These are phyloP conservation scores for Himalopsyche tibetana DNA, from an alignment of 2,888 invertebrate genomes.

Conservation along the genomic window DNA sequence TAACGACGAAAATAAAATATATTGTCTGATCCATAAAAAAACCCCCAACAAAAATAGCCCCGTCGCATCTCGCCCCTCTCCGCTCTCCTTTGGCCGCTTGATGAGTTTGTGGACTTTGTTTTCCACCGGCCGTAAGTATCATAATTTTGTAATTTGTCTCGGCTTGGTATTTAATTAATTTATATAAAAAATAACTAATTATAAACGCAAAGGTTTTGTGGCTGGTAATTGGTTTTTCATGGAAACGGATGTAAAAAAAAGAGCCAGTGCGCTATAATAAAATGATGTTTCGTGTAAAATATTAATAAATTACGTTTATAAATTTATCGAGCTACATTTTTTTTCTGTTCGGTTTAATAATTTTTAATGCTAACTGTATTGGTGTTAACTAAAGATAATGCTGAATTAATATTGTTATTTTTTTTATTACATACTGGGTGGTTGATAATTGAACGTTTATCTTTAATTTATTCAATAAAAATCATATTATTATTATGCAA, in stretches of 20 bases:
- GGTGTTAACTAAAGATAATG: too few relatives aligned
- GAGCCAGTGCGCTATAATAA: not conserved
- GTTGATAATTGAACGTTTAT: too few relatives aligned
- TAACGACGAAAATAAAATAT: conserved; percentile 44
- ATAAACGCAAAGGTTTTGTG: conserved; percentile 23
- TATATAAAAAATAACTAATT: conserved; percentile 51
- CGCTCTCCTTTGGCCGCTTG: not conserved
- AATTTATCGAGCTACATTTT: not conserved
- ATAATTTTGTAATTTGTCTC: conserved; percentile 56
- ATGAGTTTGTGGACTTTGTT: conserved; percentile 51
- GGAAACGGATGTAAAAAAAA: conserved; percentile 45
- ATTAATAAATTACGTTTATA: not conserved
- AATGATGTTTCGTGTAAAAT: conserved; percentile 5
- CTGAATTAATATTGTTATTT: too few relatives aligned
- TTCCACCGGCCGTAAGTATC: conserved; percentile 47
- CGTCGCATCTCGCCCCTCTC: not conserved
- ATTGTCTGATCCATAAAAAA: conserved; percentile 44
- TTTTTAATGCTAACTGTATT: not conserved
- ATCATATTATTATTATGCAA: too few relatives aligned
- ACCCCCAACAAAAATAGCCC: not conserved
- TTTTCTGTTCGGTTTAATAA: not conserved
- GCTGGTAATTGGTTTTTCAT: conserved; percentile 54
- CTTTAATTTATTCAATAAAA: too few relatives aligned
- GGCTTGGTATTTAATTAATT: conserved; percentile 53
- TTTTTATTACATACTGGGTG: too few relatives aligned